Percentiles rank a stretch among this genome's conserved stretches.
Conservation (phyloP, 2,797 vertebrate genomes). For the Nannoperca australis region DNA sequence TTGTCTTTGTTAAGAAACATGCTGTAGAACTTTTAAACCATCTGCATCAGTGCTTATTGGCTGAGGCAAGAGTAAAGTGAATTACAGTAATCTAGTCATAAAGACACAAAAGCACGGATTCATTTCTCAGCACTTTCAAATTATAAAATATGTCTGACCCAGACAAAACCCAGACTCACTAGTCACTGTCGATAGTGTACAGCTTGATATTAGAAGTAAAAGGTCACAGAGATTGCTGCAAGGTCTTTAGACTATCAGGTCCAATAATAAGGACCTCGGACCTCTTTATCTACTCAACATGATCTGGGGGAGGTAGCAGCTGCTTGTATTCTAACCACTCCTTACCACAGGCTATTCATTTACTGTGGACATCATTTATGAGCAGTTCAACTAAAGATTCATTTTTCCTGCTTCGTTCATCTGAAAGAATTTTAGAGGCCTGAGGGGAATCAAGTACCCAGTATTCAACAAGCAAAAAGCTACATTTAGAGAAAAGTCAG, state of each 20-base stretch:
- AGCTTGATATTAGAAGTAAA: neutral
- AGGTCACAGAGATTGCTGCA: neutral
- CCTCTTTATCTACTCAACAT: neutral
- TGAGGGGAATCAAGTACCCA: neutral
- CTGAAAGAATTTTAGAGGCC: neutral
- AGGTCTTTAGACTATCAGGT: neutral
- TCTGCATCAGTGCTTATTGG: neutral
- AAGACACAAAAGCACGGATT: neutral
- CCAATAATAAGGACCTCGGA: neutral
- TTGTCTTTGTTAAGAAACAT: neutral
- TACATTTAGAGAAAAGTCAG: neutral
- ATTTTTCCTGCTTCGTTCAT: neutral
- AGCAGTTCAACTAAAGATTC: neutral
- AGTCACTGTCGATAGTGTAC: neutral
- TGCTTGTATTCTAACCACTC: neutral
- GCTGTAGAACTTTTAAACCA: neutral
- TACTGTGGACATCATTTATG: neutral
- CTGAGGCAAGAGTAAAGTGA: neutral
- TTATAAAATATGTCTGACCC: no score
- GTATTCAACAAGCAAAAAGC: neutral
- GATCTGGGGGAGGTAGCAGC: neutral
- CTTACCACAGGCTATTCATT: neutral
- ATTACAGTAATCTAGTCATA: neutral
- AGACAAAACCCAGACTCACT: neutral
- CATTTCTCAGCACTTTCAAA: neutral